phyloP scores from a whole-genome alignment of 2,797 vertebrate species.

The Pangasius djambal region DNA sequence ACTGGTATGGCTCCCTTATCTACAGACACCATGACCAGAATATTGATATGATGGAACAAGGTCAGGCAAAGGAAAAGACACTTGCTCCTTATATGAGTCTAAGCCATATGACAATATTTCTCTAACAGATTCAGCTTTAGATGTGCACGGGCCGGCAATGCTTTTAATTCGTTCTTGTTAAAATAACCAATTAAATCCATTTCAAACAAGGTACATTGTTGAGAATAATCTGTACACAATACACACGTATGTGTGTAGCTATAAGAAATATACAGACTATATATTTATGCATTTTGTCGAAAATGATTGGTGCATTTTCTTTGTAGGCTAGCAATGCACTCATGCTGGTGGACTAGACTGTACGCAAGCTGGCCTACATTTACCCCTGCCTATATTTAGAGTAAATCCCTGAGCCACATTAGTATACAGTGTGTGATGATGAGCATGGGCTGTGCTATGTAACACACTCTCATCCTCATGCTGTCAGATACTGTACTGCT shows the following conservation, averaged over 20 bases:
- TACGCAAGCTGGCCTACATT: not conserved
- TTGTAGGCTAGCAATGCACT: not conserved
- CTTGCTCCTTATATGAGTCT: conserved; percentile 7
- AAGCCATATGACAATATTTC: conserved; percentile 9
- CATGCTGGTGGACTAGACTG: not conserved
- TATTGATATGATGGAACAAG: conserved; percentile 53
- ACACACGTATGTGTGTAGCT: not conserved
- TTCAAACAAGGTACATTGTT: not conserved
- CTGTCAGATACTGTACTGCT: conserved; percentile 46
- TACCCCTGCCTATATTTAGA: not conserved
- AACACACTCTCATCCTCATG: conserved; percentile 13
- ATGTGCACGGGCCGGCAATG: not conserved
- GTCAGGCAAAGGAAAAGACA: conserved; percentile 32
- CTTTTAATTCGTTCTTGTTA: not conserved
- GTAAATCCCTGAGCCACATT: conserved; percentile 20
- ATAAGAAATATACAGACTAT: not conserved
- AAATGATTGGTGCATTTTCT: not conserved
- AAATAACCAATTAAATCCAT: not conserved
- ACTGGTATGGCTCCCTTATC: conserved; percentile 49
- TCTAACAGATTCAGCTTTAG: conserved; percentile 16
- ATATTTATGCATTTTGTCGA: not conserved
- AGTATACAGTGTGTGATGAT: conserved; percentile 28
- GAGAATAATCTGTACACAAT: not conserved
- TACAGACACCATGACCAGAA: conserved; percentile 49
- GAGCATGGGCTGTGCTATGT: conserved; percentile 26